A percentile compares a stretch with the other conserved stretches of the same genome.
Conservation (phyloP, 2,113 vertebrate species). For the Oxygymnocypris stewartii region DNA sequence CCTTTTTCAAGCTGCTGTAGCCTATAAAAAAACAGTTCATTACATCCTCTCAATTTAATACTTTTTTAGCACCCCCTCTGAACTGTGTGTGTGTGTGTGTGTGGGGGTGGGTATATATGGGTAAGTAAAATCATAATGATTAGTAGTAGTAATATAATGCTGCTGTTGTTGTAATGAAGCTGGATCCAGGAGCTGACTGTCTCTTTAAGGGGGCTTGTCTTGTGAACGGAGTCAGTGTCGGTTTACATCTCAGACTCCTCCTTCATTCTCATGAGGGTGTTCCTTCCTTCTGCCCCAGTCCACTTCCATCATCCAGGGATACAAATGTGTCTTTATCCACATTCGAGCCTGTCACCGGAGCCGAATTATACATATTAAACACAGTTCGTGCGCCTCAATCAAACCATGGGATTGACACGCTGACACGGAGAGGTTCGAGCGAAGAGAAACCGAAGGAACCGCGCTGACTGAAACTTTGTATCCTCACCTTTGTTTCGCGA, state of each 20-base stretch:
- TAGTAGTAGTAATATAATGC: not conserved
- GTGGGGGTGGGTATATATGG: too few relatives aligned
- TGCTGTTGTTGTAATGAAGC: not conserved
- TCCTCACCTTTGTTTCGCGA: slow-evolving; percentile 32
- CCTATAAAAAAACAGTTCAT: too few relatives aligned
- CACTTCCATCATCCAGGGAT: slow-evolving; percentile 47
- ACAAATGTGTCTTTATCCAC: slow-evolving; percentile 42
- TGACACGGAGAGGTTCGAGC: not conserved
- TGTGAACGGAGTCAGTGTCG: slow-evolving; percentile 49
- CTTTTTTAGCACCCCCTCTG: too few relatives aligned
- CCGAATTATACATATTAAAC: not conserved
- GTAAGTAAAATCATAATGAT: too few relatives aligned
- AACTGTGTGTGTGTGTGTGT: too few relatives aligned
- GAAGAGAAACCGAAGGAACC: slow-evolving; percentile 39
- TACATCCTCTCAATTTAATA: too few relatives aligned
- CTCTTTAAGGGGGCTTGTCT: slow-evolving; percentile 60
- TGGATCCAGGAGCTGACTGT: slow-evolving; percentile 30
- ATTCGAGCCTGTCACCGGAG: slow-evolving; percentile 22
- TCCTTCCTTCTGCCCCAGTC: slow-evolving; percentile 43
- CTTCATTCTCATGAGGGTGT: slow-evolving; percentile 29
- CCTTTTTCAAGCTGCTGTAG: too few relatives aligned
- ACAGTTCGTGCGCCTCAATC: not conserved
- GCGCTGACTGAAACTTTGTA: slow-evolving; percentile 38
- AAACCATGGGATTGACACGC: slow-evolving; percentile 26
- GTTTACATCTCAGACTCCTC: slow-evolving; percentile 63